Conservation (phyloP, 1,140 invertebrate species). For the Monomorium pharaonis region DNA sequence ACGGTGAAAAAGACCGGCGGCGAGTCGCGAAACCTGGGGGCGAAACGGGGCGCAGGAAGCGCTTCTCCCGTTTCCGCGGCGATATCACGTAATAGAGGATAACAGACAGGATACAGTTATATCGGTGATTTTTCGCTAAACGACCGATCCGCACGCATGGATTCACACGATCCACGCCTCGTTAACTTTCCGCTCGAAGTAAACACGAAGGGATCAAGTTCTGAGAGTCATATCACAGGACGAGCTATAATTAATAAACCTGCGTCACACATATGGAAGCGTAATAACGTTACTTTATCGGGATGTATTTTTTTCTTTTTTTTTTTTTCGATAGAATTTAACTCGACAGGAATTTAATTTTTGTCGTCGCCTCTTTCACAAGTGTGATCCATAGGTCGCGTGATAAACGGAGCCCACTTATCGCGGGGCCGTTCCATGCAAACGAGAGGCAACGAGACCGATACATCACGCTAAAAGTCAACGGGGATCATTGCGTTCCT, state of each 20-base stretch:
- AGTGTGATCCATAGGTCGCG: neutral
- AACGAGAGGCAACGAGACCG: neutral
- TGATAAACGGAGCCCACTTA: neutral
- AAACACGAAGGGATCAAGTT: slow-evolving; percentile 18
- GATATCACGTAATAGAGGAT: too few relatives aligned
- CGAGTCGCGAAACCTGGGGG: neutral
- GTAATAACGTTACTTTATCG: neutral
- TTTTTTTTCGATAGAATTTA: neutral
- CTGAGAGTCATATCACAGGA: neutral
- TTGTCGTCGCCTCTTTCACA: neutral
- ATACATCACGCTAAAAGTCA: neutral
- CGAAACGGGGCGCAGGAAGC: neutral
- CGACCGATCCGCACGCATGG: neutral
- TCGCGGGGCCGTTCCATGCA: neutral
- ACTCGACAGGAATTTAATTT: neutral
- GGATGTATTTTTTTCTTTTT: neutral
- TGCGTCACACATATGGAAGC: neutral
- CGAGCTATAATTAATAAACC: slow-evolving; percentile 19
- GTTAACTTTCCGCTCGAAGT: neutral
- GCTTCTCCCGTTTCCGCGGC: too few relatives aligned
- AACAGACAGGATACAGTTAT: too few relatives aligned
- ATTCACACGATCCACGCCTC: slow-evolving; percentile 2
- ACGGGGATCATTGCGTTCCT: slow-evolving; percentile 1
- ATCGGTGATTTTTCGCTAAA: neutral
- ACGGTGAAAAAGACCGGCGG: neutral